Evolutionary conservation across 1,140 invertebrate species (phyloP).

Genomic region (Sminthurinus signatus): DNA sequence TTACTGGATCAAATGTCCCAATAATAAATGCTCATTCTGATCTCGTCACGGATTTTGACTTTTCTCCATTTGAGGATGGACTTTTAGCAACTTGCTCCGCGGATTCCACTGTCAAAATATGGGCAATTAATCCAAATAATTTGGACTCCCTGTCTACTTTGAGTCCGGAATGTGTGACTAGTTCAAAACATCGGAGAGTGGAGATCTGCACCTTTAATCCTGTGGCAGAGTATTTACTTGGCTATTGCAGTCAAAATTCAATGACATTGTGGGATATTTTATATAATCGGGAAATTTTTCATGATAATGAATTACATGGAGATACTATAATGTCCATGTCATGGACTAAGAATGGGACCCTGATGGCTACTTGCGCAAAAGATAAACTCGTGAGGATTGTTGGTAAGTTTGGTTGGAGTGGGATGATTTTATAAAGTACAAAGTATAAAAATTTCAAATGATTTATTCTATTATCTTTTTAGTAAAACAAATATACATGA

Average conservation of each 20-base stretch:
- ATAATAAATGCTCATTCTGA: constrained; percentile 58
- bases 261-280: constrained; percentile 82
- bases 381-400: constrained; percentile 75
- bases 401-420: no score
- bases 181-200: constrained; percentile 70
- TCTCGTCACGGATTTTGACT: constrained; percentile 89
- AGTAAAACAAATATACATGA: no score
- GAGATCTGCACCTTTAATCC: constrained; percentile 83
- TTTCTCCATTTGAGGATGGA: constrained; percentile 90
- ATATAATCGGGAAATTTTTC: constrained; percentile 68
- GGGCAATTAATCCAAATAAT: constrained; percentile 28
- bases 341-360: constrained; percentile 73
- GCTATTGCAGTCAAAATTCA: constrained; percentile 71
- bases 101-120: constrained; percentile 64
- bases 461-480: no score
- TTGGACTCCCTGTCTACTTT: constrained; percentile 28
- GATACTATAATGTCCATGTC: constrained; percentile 77
- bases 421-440: no score
- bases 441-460: no score
- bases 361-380: constrained; percentile 68
- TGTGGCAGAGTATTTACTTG: constrained; percentile 73
- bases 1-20: constrained; percentile 20
- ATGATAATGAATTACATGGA: constrained; percentile 62
- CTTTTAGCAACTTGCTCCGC: constrained; percentile 82
- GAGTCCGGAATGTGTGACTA: constrained; percentile 63